Conservation (phyloP, 2,888 invertebrate genomes). For the Polymixis lichenea region DNA sequence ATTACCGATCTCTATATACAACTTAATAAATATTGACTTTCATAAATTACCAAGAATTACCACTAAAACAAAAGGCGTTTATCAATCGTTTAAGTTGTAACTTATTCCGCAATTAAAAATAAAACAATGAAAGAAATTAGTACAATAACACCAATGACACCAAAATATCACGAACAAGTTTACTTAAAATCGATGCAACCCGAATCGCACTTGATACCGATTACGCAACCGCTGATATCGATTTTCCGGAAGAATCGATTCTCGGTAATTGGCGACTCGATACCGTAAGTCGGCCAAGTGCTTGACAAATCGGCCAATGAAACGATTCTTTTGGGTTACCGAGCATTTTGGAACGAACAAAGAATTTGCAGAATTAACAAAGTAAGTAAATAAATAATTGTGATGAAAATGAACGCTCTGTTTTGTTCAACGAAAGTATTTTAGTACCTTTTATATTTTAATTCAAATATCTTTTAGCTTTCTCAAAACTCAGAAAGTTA, state of each 20-base stretch:
- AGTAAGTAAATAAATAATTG: neutral
- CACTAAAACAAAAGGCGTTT: constrained; percentile 4
- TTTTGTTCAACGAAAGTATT: neutral
- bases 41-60: constrained; percentile 24
- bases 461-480: no score
- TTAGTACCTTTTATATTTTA: no score
- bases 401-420: neutral
- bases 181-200: constrained; percentile 32
- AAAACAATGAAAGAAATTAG: constrained; percentile 8
- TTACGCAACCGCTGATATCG: constrained; percentile 79
- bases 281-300: constrained; percentile 82
- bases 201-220: constrained; percentile 55
- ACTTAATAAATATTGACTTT: neutral
- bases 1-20: no score
- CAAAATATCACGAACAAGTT: constrained; percentile 34
- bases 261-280: constrained; percentile 76
- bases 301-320: constrained; percentile 80
- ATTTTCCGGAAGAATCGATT: constrained; percentile 85
- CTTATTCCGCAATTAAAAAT: neutral
- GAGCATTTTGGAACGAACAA: constrained; percentile 31
- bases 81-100: neutral
- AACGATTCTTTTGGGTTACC: constrained; percentile 68
- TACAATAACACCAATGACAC: constrained; percentile 1
- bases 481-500: no score
- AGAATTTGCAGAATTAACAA: constrained; percentile 10